phyloP scores from a whole-genome alignment of 2,113 vertebrate genomes.

The Excalfactoria chinensis region DNA sequence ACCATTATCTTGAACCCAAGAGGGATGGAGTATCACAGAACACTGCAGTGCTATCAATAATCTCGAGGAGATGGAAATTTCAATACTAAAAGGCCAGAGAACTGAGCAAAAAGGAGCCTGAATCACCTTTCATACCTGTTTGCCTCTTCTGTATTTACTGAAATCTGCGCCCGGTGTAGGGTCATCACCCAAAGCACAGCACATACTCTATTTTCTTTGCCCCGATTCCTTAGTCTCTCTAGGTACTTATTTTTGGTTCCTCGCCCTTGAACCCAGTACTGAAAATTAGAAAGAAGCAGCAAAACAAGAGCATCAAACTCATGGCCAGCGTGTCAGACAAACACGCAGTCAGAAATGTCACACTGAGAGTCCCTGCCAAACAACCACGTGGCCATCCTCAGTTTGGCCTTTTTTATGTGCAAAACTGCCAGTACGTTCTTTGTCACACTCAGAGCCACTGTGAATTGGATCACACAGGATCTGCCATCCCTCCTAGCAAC shows the following conservation, averaged over 20 bases:
- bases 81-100: not conserved
- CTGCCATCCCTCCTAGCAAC: not conserved
- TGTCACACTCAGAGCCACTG: not conserved
- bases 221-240: no score
- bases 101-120: not conserved
- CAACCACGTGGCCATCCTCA: not conserved
- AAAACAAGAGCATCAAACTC: not conserved
- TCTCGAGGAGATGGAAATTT: not conserved
- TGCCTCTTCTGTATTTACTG: not conserved
- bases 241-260: not conserved
- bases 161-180: not conserved
- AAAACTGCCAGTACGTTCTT: not conserved
- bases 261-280: not conserved
- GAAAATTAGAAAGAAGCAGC: not conserved
- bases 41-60: not conserved
- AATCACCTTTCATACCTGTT: not conserved
- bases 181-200: not conserved
- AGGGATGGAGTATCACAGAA: not conserved
- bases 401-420: not conserved
- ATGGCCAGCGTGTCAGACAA: not conserved
- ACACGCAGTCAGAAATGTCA: not conserved
- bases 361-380: not conserved
- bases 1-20: not conserved
- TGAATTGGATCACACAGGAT: not conserved
- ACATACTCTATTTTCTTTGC: not conserved